Conservation (phyloP, 2,888 invertebrate genomes). For the Eristalinus sepulchralis region DNA sequence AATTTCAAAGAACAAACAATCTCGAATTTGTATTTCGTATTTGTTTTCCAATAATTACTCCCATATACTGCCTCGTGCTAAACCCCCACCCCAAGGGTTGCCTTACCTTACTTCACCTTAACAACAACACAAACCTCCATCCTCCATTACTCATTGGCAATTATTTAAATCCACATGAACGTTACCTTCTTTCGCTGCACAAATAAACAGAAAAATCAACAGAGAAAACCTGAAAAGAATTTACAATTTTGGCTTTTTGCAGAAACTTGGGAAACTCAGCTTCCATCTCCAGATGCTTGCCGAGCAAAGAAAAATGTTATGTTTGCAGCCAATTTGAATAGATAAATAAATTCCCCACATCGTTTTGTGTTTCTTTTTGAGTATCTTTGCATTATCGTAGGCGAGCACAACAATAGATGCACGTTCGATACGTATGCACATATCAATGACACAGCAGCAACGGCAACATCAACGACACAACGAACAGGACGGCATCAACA, state of each 20-base stretch:
- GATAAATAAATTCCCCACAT: conserved; percentile 55
- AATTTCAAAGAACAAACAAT: conserved; percentile 56
- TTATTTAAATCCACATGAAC: conserved; percentile 10
- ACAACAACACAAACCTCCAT: background rate
- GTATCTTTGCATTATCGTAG: conserved; percentile 14
- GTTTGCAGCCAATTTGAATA: conserved; percentile 66
- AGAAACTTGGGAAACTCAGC: conserved; percentile 26
- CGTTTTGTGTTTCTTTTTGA: conserved; percentile 18
- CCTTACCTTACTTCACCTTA: background rate
- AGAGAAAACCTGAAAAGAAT: conserved; percentile 20
- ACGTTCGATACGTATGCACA: conserved; percentile 8
- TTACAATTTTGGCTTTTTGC: conserved; percentile 23
- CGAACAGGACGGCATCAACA: background rate
- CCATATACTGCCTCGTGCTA: background rate
- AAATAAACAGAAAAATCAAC: conserved; percentile 31
- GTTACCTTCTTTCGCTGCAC: conserved; percentile 3
- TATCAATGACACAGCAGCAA: conserved; percentile 5
- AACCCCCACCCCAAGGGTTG: background rate
- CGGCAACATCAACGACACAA: background rate
- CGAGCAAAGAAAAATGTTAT: conserved; percentile 52
- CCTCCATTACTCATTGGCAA: background rate
- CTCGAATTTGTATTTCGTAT: conserved; percentile 44
- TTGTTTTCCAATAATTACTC: conserved; percentile 64
- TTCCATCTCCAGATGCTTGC: conserved; percentile 49
- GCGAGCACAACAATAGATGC: conserved; percentile 41